A percentile compares a stretch with the other conserved stretches of the same genome.
Conservation (phyloP, 2,888 invertebrate genomes). For the Cheilosia scutellata region DNA sequence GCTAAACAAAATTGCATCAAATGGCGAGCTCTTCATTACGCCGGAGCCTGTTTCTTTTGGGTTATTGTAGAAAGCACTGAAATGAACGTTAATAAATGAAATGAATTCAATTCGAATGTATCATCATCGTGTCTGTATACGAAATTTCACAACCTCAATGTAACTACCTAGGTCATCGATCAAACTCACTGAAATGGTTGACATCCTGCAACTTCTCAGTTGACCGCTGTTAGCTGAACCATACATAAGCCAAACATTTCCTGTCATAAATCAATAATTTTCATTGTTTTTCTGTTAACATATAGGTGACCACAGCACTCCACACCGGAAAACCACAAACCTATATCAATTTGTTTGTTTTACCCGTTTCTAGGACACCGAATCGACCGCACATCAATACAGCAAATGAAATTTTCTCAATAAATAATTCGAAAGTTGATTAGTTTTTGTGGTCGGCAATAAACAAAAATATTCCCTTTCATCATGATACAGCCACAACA, state of each 20-base stretch:
- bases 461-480: conserved; percentile 4
- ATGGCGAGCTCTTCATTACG: no score
- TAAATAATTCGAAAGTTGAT: conserved; percentile 43
- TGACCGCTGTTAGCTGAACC: not conserved
- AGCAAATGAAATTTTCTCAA: conserved; percentile 42
- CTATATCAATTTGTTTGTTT: conserved; percentile 40
- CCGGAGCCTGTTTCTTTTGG: no score
- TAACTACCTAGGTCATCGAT: not conserved
- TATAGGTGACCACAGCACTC: conserved; percentile 14
- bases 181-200: not conserved
- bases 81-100: not conserved
- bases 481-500: not conserved
- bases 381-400: conserved; percentile 10
- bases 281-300: not conserved
- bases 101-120: no score
- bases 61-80: no score
- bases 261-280: conserved; percentile 26
- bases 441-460: conserved; percentile 58
- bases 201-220: not conserved
- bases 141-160: not conserved
- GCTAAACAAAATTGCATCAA: no score
- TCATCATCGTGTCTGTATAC: not conserved
- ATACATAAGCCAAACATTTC: not conserved
- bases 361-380: not conserved
- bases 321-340: conserved; percentile 8